phyloP scores from a whole-genome alignment of 2,888 invertebrate genomes.

The Orthonychiurus folsomi region DNA sequence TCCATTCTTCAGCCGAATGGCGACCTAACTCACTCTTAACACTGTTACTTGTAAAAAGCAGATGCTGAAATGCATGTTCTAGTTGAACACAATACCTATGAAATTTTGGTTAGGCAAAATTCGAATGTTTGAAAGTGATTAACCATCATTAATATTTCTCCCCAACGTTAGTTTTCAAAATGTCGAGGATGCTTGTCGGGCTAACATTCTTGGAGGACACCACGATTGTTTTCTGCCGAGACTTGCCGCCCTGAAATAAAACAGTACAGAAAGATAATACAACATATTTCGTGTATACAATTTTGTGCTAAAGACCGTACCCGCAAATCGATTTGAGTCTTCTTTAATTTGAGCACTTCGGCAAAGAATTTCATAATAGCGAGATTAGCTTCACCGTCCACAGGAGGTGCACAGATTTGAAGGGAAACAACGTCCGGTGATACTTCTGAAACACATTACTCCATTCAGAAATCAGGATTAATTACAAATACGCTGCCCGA shows the following conservation, averaged over 20 bases:
- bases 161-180: neutral
- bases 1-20: too few species aligned
- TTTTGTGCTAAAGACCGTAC: neutral
- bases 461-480: neutral
- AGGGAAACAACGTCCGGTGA: neutral
- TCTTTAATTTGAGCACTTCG: neutral
- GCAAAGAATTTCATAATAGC: conserved; percentile 3
- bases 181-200: neutral
- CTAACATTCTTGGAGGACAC: neutral
- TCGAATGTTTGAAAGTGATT: too few species aligned
- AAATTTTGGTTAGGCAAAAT: too few species aligned
- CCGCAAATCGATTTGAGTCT: neutral
- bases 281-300: neutral
- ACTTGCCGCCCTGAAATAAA: neutral
- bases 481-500: neutral
- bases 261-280: neutral
- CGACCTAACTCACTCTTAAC: too few species aligned
- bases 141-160: neutral
- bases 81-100: too few species aligned
- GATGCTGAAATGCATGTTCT: too few species aligned
- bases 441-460: neutral
- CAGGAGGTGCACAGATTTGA: neutral
- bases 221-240: neutral
- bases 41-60: too few species aligned
- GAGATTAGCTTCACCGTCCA: neutral